Evolutionary conservation across 2,888 invertebrate species (phyloP).

Genomic region (Lasioglossum oenotherae): DNA sequence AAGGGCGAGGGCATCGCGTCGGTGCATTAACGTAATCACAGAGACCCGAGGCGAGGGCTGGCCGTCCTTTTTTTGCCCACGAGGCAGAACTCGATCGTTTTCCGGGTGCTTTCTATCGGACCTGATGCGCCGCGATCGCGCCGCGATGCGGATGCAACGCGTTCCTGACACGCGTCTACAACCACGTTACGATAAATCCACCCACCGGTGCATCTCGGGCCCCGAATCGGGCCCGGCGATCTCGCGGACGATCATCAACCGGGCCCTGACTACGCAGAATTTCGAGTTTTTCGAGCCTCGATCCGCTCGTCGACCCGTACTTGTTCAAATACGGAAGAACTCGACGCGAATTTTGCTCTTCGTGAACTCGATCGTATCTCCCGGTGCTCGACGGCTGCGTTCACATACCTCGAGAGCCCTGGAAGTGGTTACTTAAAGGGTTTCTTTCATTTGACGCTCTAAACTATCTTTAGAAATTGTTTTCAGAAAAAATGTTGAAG

Average conservation of each 20-base stretch:
- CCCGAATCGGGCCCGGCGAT: conserved; percentile 25
- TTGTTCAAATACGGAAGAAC: conserved; percentile 4
- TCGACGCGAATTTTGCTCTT: not conserved
- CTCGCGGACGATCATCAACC: conserved; percentile 36
- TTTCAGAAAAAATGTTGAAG: accelerated
- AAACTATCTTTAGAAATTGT: not conserved
- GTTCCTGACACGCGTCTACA: conserved; percentile 73
- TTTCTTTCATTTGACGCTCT: not conserved
- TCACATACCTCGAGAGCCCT: not conserved
- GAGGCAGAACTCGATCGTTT: conserved; percentile 61
- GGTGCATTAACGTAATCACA: conserved; percentile 62
- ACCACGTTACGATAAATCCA: conserved; percentile 53
- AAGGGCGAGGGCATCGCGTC: conserved; percentile 32
- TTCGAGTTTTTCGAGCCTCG: conserved; percentile 64
- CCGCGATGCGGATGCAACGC: conserved; percentile 53
- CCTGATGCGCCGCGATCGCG: not conserved
- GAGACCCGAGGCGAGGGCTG: conserved; percentile 42
- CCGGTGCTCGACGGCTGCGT: not conserved
- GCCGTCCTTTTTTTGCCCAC: conserved; percentile 34
- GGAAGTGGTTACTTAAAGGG: not conserved
- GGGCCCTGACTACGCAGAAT: conserved; percentile 72
- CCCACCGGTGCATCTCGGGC: conserved; percentile 48
- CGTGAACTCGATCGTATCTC: not conserved
- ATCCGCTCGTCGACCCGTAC: conserved; percentile 33
- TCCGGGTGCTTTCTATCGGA: conserved; percentile 57